Evolutionary conservation across 2,888 invertebrate species (phyloP).

Genomic region (Thera obeliscata): DNA sequence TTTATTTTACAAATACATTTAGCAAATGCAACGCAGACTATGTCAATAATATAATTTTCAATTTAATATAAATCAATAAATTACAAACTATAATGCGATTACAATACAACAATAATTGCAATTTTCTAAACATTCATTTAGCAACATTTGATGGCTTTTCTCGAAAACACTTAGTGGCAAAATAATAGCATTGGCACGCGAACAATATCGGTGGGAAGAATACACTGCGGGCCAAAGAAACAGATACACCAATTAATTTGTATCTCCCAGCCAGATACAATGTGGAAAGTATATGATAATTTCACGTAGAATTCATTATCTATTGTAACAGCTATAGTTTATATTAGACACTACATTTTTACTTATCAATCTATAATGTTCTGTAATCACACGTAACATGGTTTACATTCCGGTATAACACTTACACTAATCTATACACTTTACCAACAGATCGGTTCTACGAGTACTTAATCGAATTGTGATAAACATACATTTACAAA

Average conservation of each 20-base stretch:
- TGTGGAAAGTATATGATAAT: constrained; percentile 21
- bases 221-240: constrained; percentile 52
- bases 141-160: constrained; percentile 33
- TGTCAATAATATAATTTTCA: constrained; percentile 48
- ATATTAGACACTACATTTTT: constrained; percentile 32
- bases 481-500: constrained; percentile 59
- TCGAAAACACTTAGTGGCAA: constrained; percentile 45
- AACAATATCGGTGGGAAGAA: constrained; percentile 62
- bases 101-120: constrained; percentile 65
- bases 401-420: constrained; percentile 64
- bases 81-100: constrained; percentile 76
- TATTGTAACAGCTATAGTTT: constrained; percentile 41
- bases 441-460: constrained; percentile 61
- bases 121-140: constrained; percentile 33
- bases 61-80: constrained; percentile 60
- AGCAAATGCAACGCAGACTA: constrained; percentile 70
- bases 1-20: background rate
- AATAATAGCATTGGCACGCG: constrained; percentile 56
- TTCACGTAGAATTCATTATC: constrained; percentile 39
- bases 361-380: constrained; percentile 23
- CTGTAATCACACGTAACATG: constrained; percentile 64
- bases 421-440: constrained; percentile 55
- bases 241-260: constrained; percentile 17
- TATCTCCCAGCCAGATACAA: constrained; percentile 54
- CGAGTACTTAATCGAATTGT: constrained; percentile 19